Evolutionary conservation across 2,797 vertebrate genomes (phyloP), one percentile per base, ranked within the genome.

Genomic region (Eulemur rubriventer): DNA sequence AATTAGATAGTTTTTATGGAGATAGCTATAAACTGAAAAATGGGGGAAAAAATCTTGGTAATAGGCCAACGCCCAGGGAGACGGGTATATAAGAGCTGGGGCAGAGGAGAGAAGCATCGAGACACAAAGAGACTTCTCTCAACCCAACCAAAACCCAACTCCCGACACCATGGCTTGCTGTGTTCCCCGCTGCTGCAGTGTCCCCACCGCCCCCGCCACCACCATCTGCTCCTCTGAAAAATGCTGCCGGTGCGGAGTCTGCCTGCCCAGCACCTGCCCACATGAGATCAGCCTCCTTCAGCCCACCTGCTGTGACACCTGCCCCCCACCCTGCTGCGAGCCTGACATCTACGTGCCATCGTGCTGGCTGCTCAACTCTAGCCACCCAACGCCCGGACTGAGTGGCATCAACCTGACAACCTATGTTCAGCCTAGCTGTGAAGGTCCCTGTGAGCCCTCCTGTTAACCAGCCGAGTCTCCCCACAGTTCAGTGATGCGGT

Each of bases 241-340:
- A 16, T 96, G 96, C 96, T 98, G 98, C 80, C 82, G 96, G 4
- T 98, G 98, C 0, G 98, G 98, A 41, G 98, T 98, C 93, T 98
- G 98, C 94, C 97, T 98, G 89, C 98, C 98, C 96, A 98, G 98
- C 97, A 97, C 98, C 91, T 98, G 98, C 95, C 98, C 97, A 0
- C 98, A 98, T 0, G 97, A 97, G 59, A 96, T 98, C 97, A 97
- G 94, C 91, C 98, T 98, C 83, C 98, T 98, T 6, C 96, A 97
- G 96, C 98, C 97, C 86, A 96, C 38, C 73, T 98, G 97, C 97
- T 98, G 98, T 0, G 96, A 98, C 75, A 46, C 13, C 63, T 95
- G 95, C 46, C 96, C 96, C 67, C 89, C 94, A 24, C 97, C 97
- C 76, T 98, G 96, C 96, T 97, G 95, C 22, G 28, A 87, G 65